Conservation (phyloP, 2,113 vertebrate species). For the Daphoenositta chrysoptera region DNA sequence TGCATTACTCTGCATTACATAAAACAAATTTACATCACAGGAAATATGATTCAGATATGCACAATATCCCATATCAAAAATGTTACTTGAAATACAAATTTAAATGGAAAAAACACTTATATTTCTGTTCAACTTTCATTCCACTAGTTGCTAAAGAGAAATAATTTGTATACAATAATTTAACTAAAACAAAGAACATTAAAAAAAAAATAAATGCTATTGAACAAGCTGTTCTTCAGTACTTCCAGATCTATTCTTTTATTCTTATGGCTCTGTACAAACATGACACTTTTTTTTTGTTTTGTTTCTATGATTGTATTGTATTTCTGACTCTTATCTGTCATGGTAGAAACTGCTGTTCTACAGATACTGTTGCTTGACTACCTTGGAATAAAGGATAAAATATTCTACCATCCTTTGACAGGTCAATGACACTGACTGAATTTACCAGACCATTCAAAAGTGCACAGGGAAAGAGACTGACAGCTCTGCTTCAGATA, state of each 20-base stretch:
- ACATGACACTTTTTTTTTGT: neutral
- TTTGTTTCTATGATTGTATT: neutral
- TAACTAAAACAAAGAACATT: neutral
- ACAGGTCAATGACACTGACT: neutral
- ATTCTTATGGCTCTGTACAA: neutral
- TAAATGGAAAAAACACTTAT: neutral
- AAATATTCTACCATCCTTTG: neutral
- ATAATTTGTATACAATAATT: neutral
- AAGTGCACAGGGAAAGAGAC: neutral
- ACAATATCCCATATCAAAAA: neutral
- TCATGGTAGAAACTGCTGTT: neutral
- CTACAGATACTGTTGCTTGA: neutral
- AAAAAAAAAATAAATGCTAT: neutral
- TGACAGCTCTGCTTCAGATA: neutral
- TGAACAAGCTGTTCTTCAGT: neutral
- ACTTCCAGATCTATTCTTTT: neutral
- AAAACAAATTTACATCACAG: neutral
- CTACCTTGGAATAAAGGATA: neutral
- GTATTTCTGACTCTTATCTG: neutral
- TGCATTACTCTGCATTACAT: neutral
- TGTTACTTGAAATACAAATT: neutral
- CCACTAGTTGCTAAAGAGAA: neutral
- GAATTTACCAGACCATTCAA: neutral
- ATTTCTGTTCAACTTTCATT: neutral
- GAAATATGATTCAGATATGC: neutral